Base-by-base conservation (phyloP, 2,797 vertebrate species). In the Coregonus sp. region DNA sequence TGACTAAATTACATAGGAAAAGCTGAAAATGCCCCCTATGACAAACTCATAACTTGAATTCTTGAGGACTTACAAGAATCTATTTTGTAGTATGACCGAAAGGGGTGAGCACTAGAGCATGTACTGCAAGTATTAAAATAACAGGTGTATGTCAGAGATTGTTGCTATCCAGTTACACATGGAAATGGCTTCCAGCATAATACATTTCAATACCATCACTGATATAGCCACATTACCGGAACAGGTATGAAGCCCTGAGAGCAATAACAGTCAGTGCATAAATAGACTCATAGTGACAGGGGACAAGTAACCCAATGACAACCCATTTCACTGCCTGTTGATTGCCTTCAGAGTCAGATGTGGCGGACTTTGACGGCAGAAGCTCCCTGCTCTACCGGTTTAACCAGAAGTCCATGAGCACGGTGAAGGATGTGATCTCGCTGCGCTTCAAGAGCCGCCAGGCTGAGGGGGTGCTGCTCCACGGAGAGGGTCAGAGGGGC, bases 361-460 rank as follows among this genome's bases (percentile, higher is more conserved):
- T 97, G 79, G 97, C 96, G 0, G 97, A 98, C 89, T 99, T 99
- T 59, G 96, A 99, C 66, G 97, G 98, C 87, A 93, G 96, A 82
- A 99, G 98, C 87, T 97, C 97, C 0, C 91, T 99, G 79, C 94
- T 98, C 50, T 99, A 99, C 84, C 96, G 98, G 91, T 99, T 99
- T 89, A 98, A 97, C 91, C 97, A 99, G 92, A 99, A 99, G 88
- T 93, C 97, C 75, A 97, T 97, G 96, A 98, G 97, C 47, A 99
- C 98, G 0, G 96, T 97, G 88, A 99, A 99, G 91, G 98, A 99
- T 51, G 96, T 99, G 77, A 95, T 99, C 88, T 98, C 97, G 5
- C 92, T 99, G 85, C 96, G 95, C 84, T 99, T 99, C 90, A 97
- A 97, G 89, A 98, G 96, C 89, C 95, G 96, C 81, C 96, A 97